Evolutionary conservation across 2,888 invertebrate genomes (phyloP).

Genomic region (Melangyna quadrimaculata): DNA sequence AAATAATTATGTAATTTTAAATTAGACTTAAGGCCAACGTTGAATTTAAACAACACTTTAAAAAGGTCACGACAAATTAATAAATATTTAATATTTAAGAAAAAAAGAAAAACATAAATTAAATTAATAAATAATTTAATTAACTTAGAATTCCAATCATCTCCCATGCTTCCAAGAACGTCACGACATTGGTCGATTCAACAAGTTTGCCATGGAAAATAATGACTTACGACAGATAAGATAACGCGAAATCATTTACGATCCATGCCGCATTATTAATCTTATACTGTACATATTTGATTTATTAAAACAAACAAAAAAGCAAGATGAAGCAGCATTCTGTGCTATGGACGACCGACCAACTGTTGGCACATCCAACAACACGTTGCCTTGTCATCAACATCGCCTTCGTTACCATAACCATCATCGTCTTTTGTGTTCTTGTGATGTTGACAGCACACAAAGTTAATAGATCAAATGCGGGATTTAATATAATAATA

Average conservation of each 20-base stretch:
- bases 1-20: too few relatives aligned
- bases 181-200: too few relatives aligned
- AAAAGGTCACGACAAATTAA: too few relatives aligned
- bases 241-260: background rate
- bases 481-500: constrained; percentile 2
- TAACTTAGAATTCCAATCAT: background rate
- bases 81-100: background rate
- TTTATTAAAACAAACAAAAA: background rate
- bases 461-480: constrained; percentile 10
- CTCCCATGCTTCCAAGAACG: background rate
- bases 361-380: background rate
- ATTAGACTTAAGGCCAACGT: too few relatives aligned
- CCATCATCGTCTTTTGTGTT: background rate
- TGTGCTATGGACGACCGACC: background rate
- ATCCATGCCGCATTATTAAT: background rate
- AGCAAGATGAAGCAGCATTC: background rate
- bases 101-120: too few relatives aligned
- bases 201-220: background rate
- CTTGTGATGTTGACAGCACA: background rate
- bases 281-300: background rate
- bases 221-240: background rate
- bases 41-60: too few relatives aligned
- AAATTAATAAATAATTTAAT: background rate
- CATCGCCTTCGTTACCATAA: background rate
- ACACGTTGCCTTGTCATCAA: background rate